Percentiles rank a stretch among this genome's conserved stretches.
These are phyloP conservation scores for Emesis furor DNA, from an alignment of 2,888 invertebrate species.

Conservation along the genomic window DNA sequence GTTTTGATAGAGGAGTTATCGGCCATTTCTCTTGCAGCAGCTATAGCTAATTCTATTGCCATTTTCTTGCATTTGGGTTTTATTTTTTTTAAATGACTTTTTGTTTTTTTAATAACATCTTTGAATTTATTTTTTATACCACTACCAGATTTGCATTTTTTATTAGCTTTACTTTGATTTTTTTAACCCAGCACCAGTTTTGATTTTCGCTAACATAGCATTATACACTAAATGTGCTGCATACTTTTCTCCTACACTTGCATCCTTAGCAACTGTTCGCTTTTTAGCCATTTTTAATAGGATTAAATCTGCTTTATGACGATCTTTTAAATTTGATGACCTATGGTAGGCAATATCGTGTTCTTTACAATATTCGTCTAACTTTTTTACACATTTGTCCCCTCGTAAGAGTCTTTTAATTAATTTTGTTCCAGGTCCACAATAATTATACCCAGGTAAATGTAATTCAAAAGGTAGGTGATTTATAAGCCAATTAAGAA, in stretches of 20 bases:
- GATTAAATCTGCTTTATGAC: slow-evolving; percentile 79
- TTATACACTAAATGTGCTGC: slow-evolving; percentile 45
- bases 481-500: too few species aligned
- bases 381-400: too few species aligned
- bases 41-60: slow-evolving; percentile 54
- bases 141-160: slow-evolving; percentile 37
- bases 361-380: too few species aligned
- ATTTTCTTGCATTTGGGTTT: slow-evolving; percentile 62
- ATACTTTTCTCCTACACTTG: slow-evolving; percentile 35
- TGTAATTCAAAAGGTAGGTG: too few species aligned
- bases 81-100: slow-evolving; percentile 50
- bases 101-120: slow-evolving; percentile 43
- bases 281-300: slow-evolving; percentile 78
- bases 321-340: not conserved
- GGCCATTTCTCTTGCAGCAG: slow-evolving; percentile 55
- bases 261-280: slow-evolving; percentile 34
- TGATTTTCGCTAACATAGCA: slow-evolving; percentile 34
- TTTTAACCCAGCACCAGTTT: not conserved
- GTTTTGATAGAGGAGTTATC: slow-evolving; percentile 64
- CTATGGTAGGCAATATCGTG: too few species aligned
- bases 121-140: slow-evolving; percentile 56
- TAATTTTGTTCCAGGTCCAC: too few species aligned
- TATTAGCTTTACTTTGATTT: not conserved
- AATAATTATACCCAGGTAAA: too few species aligned
- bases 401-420: too few species aligned